These are phyloP conservation scores for Cyprinella venusta DNA, from an alignment of 2,797 vertebrate species.

Conservation along the genomic window DNA sequence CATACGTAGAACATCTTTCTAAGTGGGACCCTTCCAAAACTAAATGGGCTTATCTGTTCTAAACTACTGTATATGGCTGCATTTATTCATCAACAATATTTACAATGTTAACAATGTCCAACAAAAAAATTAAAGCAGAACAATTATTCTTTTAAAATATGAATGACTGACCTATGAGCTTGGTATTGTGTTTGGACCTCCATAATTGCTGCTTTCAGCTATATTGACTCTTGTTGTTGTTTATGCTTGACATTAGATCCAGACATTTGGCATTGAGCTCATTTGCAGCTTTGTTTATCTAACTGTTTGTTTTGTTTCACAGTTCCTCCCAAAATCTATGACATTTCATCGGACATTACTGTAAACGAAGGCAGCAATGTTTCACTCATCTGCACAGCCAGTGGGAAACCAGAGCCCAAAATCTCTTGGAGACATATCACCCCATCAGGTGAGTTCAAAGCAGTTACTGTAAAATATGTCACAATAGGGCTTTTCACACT, in stretches of 20 bases:
- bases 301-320: conserved; percentile 55
- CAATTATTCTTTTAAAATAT: conserved; percentile 10
- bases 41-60: background rate
- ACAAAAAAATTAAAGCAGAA: background rate
- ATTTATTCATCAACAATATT: background rate
- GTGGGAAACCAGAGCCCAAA: conserved; percentile 93
- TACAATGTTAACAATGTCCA: background rate
- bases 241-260: background rate
- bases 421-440: conserved; percentile 99
- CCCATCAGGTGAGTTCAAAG: conserved; percentile 86
- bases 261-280: background rate
- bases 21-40: background rate
- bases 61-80: background rate
- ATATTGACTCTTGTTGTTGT: background rate
- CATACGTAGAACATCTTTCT: background rate
- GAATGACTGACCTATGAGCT: background rate
- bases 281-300: conserved; percentile 54
- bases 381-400: conserved; percentile 93
- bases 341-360: conserved; percentile 89
- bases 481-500: background rate
- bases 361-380: conserved; percentile 97
- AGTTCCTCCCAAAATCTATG: conserved; percentile 98
- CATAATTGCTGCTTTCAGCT: background rate
- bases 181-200: background rate
- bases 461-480: background rate